Percentiles rank a stretch among this genome's conserved stretches.
Conservation (phyloP, 2,797 vertebrate species). For the Aselliscus stoliczkanus region DNA sequence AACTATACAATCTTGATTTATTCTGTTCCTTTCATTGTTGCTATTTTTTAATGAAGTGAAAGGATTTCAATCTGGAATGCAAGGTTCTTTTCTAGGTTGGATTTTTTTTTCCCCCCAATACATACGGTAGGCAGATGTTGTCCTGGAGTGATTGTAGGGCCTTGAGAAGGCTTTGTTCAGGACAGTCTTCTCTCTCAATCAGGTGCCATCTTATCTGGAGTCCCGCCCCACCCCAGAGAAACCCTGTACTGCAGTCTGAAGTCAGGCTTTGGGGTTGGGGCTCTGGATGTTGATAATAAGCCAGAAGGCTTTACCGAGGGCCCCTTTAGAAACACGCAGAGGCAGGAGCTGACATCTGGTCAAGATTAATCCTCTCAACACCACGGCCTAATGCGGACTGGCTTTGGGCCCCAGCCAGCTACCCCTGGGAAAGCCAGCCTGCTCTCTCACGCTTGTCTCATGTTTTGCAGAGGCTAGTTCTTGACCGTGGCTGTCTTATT, state of each 20-base stretch:
- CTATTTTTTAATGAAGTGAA: conserved; percentile 9
- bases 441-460: background rate
- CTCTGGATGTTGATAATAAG: conserved; percentile 17
- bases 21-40: background rate
- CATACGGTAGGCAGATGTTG: background rate
- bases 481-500: background rate
- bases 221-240: background rate
- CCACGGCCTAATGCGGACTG: conserved; percentile 12
- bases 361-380: conserved; percentile 64
- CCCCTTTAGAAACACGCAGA: conserved; percentile 5
- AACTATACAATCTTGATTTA: background rate
- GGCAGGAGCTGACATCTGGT: conserved; percentile 48
- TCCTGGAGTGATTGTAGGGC: background rate
- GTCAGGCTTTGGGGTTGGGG: background rate
- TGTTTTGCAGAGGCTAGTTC: background rate
- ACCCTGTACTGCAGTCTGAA: background rate
- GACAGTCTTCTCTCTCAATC: too few relatives aligned
- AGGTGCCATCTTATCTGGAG: background rate
- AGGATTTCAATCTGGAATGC: conserved; percentile 14
- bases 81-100: background rate
- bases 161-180: background rate
- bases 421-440: background rate
- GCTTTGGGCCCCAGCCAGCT: conserved; percentile 51
- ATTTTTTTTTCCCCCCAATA: background rate
- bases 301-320: background rate